phyloP scores from a whole-genome alignment of 2,113 vertebrate genomes.

The Laterallus jamaicensis region DNA sequence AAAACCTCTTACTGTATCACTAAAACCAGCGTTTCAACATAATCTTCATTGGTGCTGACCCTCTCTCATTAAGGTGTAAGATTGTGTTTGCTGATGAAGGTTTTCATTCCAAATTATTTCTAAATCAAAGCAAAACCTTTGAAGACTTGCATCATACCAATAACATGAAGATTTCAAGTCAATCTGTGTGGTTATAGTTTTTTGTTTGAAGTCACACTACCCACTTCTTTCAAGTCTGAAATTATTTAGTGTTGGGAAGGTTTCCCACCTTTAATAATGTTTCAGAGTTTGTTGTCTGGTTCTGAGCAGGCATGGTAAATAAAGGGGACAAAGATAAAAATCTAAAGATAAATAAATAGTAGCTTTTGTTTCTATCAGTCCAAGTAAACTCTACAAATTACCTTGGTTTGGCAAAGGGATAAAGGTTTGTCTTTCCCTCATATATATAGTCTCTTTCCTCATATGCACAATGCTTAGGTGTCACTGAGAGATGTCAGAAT shows the following conservation, averaged over 20 bases:
- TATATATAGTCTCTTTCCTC: not conserved
- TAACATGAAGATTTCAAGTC: not conserved
- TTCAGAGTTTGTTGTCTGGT: not conserved
- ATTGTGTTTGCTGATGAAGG: not conserved
- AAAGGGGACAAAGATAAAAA: not conserved
- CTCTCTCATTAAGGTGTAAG: not conserved
- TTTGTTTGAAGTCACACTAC: not conserved
- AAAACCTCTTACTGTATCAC: not conserved
- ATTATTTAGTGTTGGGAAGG: not conserved
- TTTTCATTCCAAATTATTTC: not conserved
- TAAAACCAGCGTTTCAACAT: not conserved
- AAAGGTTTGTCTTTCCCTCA: not conserved
- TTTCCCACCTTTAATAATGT: not conserved
- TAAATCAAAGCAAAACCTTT: not conserved
- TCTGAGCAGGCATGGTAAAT: not conserved
- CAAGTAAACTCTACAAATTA: not conserved
- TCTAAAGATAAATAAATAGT: not conserved
- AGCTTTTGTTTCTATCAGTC: not conserved
- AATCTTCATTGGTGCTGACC: not conserved
- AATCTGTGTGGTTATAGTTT: not conserved
- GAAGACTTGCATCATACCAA: not conserved
- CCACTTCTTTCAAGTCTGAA: not conserved
- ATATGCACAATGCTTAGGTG: not conserved
- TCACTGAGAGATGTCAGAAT: not conserved
- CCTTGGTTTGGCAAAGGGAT: not conserved